A percentile compares a stretch with the other conserved stretches of the same genome.
Evolutionary conservation across 2,888 invertebrate genomes (phyloP).

Genomic region (Trachelus troglodyta): DNA sequence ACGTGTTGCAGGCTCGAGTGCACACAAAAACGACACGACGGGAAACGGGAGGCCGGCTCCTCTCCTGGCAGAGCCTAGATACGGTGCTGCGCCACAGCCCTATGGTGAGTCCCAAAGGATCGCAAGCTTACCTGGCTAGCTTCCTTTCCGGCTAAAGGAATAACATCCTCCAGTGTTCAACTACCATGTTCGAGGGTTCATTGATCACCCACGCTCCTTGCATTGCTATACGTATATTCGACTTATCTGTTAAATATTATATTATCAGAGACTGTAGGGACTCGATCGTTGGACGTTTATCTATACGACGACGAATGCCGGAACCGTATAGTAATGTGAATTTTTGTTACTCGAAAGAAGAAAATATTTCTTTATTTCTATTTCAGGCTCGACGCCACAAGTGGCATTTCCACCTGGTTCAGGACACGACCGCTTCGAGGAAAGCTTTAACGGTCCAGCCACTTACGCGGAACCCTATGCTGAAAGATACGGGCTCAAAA

Average conservation of each 20-base stretch:
- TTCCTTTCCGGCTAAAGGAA: neutral
- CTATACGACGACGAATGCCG: neutral
- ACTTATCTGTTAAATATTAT: neutral
- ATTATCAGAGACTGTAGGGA: neutral
- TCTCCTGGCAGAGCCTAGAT: slow-evolving; percentile 88
- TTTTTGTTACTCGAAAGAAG: neutral
- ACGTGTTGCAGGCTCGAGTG: slow-evolving; percentile 58
- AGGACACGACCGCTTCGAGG: slow-evolving; percentile 63
- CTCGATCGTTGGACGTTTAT: neutral
- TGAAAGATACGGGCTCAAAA: slow-evolving; percentile 62
- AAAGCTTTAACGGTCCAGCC: slow-evolving; percentile 62
- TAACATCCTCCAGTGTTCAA: neutral
- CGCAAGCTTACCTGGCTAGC: slow-evolving; percentile 1
- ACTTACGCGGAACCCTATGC: slow-evolving; percentile 63
- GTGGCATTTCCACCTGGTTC: slow-evolving; percentile 58
- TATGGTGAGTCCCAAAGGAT: slow-evolving; percentile 78
- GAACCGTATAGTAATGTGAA: neutral
- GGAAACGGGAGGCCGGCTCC: slow-evolving; percentile 78
- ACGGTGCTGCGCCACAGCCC: slow-evolving; percentile 87
- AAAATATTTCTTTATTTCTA: neutral
- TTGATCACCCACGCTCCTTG: neutral
- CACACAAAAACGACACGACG: slow-evolving; percentile 63
- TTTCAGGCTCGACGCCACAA: slow-evolving; percentile 58
- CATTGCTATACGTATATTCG: neutral
- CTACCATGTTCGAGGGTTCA: neutral